A percentile compares a stretch with the other conserved stretches of the same genome.
These are phyloP conservation scores for Timandra comae DNA, from an alignment of 2,888 invertebrate genomes.

Conservation along the genomic window DNA sequence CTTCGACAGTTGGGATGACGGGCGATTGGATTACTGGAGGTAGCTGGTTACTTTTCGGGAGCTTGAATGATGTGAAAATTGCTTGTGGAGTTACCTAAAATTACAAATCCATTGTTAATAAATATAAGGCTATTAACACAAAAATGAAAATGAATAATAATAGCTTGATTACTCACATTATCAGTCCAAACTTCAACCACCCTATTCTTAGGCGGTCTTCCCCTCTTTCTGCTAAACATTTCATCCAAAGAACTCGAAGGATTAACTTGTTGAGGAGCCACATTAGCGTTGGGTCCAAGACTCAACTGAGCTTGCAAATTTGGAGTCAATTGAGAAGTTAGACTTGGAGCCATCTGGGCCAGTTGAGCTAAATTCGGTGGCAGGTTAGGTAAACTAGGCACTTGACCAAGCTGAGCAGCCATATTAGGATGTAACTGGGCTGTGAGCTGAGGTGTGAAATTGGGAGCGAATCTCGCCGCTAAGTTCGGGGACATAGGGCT, in stretches of 20 bases:
- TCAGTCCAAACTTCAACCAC: conserved; percentile 94
- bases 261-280: conserved; percentile 59
- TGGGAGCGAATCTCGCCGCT: conserved; percentile 76
- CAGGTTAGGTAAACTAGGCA: conserved; percentile 46
- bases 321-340: conserved; percentile 58
- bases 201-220: conserved; percentile 97
- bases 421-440: conserved; percentile 70
- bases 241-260: conserved; percentile 88
- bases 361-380: conserved; percentile 67
- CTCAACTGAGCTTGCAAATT: conserved; percentile 65
- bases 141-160: not conserved
- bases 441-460: conserved; percentile 67
- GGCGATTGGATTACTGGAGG: conserved; percentile 59
- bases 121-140: too few relatives aligned
- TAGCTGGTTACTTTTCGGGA: conserved; percentile 82
- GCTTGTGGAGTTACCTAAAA: conserved; percentile 86
- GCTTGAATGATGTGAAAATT: conserved; percentile 94
- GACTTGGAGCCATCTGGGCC: conserved; percentile 67
- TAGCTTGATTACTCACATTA: conserved; percentile 76
- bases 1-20: conserved; percentile 60
- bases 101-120: conserved; percentile 3
- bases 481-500: conserved; percentile 78
- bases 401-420: conserved; percentile 69
- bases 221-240: conserved; percentile 94
- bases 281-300: conserved; percentile 52